phyloP scores from a whole-genome alignment of 2,797 vertebrate genomes.

The Balearica regulorum region DNA sequence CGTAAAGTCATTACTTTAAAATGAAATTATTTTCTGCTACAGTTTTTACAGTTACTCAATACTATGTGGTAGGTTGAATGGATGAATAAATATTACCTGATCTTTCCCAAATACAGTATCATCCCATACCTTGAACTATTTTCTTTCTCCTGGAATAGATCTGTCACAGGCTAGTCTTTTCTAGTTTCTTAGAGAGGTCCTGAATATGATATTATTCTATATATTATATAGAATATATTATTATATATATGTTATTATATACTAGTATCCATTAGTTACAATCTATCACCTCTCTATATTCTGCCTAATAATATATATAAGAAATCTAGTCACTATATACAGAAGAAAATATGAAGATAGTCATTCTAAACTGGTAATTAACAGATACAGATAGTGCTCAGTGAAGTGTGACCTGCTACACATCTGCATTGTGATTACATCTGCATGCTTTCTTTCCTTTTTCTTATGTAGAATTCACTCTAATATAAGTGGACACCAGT shows the following conservation, averaged over 20 bases:
- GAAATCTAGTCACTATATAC: not conserved
- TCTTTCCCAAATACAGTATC: not conserved
- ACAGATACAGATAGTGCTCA: not conserved
- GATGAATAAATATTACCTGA: not conserved
- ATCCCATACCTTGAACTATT: not conserved
- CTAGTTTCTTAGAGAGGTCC: not conserved
- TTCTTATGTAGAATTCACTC: not conserved
- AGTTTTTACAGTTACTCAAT: not conserved
- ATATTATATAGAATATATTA: too few relatives aligned
- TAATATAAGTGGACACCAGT: not conserved
- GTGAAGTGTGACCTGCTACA: not conserved
- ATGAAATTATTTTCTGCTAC: not conserved
- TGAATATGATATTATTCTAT: not conserved
- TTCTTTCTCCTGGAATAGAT: not conserved
- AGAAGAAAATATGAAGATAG: not conserved
- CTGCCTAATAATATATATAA: not conserved
- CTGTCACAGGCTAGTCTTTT: not conserved
- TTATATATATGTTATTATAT: too few relatives aligned
- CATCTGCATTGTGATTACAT: not conserved
- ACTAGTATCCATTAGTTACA: not conserved
- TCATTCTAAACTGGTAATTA: not conserved
- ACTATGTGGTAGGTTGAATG: not conserved
- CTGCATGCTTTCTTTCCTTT: not conserved
- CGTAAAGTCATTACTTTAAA: not conserved
- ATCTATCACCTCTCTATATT: not conserved